Percentiles rank a stretch among this genome's conserved stretches.
These are phyloP conservation scores for Sycophila sp. DNA, from an alignment of 1,140 invertebrate species.

Conservation along the genomic window DNA sequence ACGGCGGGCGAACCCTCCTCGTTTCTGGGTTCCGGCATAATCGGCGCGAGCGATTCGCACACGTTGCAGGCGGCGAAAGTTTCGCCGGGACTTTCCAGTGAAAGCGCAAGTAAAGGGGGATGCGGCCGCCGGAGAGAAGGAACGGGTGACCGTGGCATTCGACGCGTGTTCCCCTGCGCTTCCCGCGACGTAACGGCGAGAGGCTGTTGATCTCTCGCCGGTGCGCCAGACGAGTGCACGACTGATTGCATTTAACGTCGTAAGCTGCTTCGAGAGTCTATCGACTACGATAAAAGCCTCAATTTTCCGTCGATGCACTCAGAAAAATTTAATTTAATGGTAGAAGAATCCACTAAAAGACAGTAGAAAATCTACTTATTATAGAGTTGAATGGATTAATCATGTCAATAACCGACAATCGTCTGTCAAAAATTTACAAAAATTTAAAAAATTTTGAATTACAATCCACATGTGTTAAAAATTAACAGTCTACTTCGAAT, in stretches of 20 bases:
- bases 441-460: no score
- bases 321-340: no score
- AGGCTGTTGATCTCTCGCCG: slow-evolving; percentile 15
- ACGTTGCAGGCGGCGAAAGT: slow-evolving; percentile 5
- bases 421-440: no score
- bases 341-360: no score
- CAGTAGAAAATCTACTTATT: no score
- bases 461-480: no score
- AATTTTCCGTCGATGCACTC: no score
- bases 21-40: slow-evolving; percentile 16
- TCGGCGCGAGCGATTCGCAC: not conserved
- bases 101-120: not conserved
- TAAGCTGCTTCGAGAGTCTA: no score
- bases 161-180: not conserved
- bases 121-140: slow-evolving; percentile 14
- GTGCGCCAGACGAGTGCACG: not conserved
- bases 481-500: no score
- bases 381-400: no score
- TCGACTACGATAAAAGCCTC: no score
- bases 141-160: slow-evolving; percentile 48
- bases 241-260: not conserved
- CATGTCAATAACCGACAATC: no score
- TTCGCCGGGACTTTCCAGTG: slow-evolving; percentile 17
- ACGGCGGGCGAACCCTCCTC: not conserved
- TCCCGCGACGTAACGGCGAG: not conserved